These are phyloP conservation scores for Onychostoma macrolepis DNA, from an alignment of 2,113 vertebrate genomes.

Conservation along the genomic window DNA sequence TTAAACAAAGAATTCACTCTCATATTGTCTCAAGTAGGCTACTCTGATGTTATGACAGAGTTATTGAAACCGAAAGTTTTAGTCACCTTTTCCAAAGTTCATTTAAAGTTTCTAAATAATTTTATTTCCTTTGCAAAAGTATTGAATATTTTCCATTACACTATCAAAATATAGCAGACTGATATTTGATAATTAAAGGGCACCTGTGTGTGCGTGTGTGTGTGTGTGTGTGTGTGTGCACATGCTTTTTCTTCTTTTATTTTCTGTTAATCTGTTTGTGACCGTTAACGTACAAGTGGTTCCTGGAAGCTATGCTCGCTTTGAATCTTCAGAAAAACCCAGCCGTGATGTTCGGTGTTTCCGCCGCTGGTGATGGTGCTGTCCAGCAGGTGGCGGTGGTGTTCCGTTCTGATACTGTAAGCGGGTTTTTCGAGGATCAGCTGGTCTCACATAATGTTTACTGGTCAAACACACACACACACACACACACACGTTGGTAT, in stretches of 20 bases:
- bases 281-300: not conserved
- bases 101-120: not conserved
- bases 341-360: too few species aligned
- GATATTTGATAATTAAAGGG: not conserved
- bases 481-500: not conserved
- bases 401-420: not conserved
- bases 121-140: not conserved
- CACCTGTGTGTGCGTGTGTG: not conserved
- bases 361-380: too few species aligned
- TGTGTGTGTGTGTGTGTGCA: not conserved
- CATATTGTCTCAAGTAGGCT: not conserved
- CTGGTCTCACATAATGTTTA: too few species aligned
- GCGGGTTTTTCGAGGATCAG: not conserved
- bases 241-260: not conserved
- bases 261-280: not conserved
- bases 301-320: not conserved
- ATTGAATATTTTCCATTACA: not conserved
- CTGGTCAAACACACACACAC: not conserved
- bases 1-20: slow-evolving; percentile 7
- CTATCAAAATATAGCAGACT: not conserved
- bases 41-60: not conserved
- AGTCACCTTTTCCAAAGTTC: slow-evolving; percentile 9
- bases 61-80: slow-evolving; percentile 1
- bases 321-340: not conserved
- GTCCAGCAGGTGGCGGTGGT: not conserved